These are phyloP conservation scores for Podarcis muralis DNA, from an alignment of 2,113 vertebrate genomes.

Conservation along the genomic window DNA sequence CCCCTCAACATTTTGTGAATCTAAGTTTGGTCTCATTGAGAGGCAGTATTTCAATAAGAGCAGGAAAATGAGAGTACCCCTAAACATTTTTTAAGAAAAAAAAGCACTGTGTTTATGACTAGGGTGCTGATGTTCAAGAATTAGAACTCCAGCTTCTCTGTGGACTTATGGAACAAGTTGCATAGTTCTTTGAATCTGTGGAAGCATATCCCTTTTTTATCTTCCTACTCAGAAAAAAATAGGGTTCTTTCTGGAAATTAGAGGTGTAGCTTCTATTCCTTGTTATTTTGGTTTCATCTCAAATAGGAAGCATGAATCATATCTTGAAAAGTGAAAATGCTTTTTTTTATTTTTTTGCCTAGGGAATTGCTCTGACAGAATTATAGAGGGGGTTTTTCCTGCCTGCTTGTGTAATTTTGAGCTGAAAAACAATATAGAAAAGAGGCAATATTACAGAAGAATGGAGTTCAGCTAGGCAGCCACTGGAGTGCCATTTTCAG, in stretches of 20 bases:
- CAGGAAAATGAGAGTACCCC: too few relatives aligned
- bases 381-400: not conserved
- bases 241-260: not conserved
- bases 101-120: too few relatives aligned
- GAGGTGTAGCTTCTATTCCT: not conserved
- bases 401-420: not conserved
- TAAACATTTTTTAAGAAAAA: too few relatives aligned
- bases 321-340: not conserved
- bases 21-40: too few relatives aligned
- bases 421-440: not conserved
- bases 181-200: not conserved
- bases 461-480: not conserved
- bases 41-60: too few relatives aligned
- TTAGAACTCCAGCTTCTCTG: not conserved
- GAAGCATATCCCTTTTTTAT: not conserved
- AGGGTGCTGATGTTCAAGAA: not conserved
- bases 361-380: not conserved
- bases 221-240: not conserved
- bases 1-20: too few relatives aligned
- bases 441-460: not conserved
- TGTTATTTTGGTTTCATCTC: not conserved
- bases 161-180: not conserved
- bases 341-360: not conserved
- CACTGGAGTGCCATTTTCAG: not conserved
- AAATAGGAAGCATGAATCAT: not conserved